Evolutionary conservation across 2,888 invertebrate species (phyloP).

Genomic region (Meghimatium bilineatum): DNA sequence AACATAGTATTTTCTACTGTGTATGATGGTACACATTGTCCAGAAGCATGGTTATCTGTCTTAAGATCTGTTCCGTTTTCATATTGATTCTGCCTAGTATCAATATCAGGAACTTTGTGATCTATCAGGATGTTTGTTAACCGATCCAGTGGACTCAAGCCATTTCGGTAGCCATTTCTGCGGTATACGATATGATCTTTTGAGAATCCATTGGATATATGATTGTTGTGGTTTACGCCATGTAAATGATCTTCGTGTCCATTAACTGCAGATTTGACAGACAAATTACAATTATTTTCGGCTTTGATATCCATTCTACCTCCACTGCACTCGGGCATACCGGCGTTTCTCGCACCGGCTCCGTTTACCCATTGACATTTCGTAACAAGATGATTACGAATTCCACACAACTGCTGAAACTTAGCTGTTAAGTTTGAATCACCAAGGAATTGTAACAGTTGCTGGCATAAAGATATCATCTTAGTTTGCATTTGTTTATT

Average conservation of each 20-base stretch:
- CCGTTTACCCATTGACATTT: slow-evolving; percentile 27
- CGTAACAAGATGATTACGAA: slow-evolving; percentile 72
- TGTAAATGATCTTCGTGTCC: neutral
- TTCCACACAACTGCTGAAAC: slow-evolving; percentile 88
- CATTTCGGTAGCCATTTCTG: slow-evolving; percentile 26
- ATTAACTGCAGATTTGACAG: neutral
- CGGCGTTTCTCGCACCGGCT: slow-evolving; percentile 2
- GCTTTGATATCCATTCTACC: neutral
- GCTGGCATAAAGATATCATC: slow-evolving; percentile 2
- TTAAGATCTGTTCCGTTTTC: neutral
- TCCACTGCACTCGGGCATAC: neutral
- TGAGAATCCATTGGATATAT: slow-evolving; percentile 21
- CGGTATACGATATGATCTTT: slow-evolving; percentile 5
- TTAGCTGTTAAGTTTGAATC: slow-evolving; percentile 85
- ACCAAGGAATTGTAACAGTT: slow-evolving; percentile 34
- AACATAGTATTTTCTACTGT: slow-evolving; percentile 79
- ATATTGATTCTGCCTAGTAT: neutral
- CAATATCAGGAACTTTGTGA: neutral
- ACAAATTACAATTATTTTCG: slow-evolving; percentile 6
- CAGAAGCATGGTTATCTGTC: neutral
- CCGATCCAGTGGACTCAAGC: neutral
- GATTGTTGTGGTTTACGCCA: neutral
- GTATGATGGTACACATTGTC: slow-evolving; percentile 44
- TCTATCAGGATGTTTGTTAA: neutral
- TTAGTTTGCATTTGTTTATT: neutral